Conservation (phyloP, 2,888 invertebrate genomes). For the Schizotus pectinicornis region DNA sequence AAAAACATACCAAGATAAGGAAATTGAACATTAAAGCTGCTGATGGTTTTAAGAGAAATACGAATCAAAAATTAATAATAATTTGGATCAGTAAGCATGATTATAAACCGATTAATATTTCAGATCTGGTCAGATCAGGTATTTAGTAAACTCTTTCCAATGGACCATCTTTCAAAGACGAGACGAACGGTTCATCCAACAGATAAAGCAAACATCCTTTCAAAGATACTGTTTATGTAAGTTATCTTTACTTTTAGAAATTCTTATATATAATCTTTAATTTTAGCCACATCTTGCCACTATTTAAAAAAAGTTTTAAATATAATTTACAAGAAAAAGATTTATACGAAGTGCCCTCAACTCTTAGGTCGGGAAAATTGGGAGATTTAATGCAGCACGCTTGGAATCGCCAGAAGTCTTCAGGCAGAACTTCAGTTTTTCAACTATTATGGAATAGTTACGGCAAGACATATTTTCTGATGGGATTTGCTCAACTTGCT, state of each 20-base stretch:
- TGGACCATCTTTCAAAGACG: constrained; percentile 39
- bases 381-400: constrained; percentile 57
- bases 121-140: too few relatives aligned
- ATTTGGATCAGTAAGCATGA: too few relatives aligned
- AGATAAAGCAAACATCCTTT: constrained; percentile 41
- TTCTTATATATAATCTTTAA: neutral
- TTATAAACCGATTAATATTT: too few relatives aligned
- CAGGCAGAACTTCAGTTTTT: constrained; percentile 36
- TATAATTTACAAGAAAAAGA: constrained; percentile 68
- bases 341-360: constrained; percentile 62
- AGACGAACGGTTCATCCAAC: constrained; percentile 39
- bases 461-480: constrained; percentile 34
- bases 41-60: too few relatives aligned
- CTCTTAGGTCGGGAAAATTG: constrained; percentile 60
- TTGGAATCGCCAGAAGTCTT: constrained; percentile 35
- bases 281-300: constrained; percentile 68
- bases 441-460: constrained; percentile 40
- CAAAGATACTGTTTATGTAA: constrained; percentile 41
- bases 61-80: too few relatives aligned
- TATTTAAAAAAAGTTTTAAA: constrained; percentile 68
- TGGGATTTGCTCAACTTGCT: constrained; percentile 37
- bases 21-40: too few relatives aligned
- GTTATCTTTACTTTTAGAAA: constrained; percentile 15
- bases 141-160: constrained; percentile 16
- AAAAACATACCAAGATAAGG: too few relatives aligned